Base-by-base conservation (phyloP, 2,888 invertebrate genomes). In the Thereva unica region DNA sequence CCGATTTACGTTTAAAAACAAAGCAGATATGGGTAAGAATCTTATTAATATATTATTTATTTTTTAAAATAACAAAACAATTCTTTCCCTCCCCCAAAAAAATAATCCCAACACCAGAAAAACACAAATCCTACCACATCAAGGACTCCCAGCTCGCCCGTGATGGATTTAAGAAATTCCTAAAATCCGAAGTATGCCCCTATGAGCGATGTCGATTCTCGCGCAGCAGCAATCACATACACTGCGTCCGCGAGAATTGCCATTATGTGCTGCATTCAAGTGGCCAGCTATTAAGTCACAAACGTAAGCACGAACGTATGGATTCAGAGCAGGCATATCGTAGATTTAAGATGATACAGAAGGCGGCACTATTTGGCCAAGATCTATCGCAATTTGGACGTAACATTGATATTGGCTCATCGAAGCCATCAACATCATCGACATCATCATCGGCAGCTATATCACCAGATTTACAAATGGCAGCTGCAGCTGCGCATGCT, bases 81-180 rank as follows among this genome's bases (percentile, higher is more conserved):
- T 12, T 23, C 1, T 35, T 6, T 35, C 5, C n/a, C n/a, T 47
- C 3, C 12, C 47, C 47, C n/a, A 47, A 10, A 7, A 12, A 59
- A 97, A 98, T 83, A 98, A 98, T 83, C 98, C 98, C 85, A 98
- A 97, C 95, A 23, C 23, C 23, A 59, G 97, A 98, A 83, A 98
- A 98, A 83, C 98, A 98, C 85, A 98, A 97, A 82, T 92, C 95
- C 2, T 97, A 97, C 78, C 98, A 98, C 82, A 92, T 97, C 77
- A 97, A 97, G 82, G 97, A 98, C 82, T 95, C 96, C 78, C 95
- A 97, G 71, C 83, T 98, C 54, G 91, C 93, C 47, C 88, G 93
- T 71, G 97, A 98, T 78, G 97, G 97, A 12, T 98, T 98, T 84
- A 97, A 97, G 82, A 98, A 98, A 80, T 98, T 96, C 82, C 93